phyloP scores from a whole-genome alignment of 2,113 vertebrate species.

The Neomonachus schauinslandi region DNA sequence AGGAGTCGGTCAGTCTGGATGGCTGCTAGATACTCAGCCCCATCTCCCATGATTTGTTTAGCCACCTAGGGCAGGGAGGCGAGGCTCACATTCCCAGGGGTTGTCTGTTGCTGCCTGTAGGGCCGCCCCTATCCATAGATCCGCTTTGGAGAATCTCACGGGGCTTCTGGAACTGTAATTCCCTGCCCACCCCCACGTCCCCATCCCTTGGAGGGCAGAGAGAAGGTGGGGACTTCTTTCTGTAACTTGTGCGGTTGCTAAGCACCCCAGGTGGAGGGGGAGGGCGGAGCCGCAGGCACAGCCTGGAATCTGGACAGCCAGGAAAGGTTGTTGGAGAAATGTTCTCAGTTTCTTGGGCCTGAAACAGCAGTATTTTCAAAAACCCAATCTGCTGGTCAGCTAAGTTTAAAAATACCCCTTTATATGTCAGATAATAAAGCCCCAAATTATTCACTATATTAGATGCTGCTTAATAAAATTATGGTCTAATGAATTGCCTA shows the following conservation, averaged over 20 bases:
- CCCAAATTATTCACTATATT: constrained; percentile 37
- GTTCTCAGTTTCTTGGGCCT: not conserved
- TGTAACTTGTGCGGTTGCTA: not conserved
- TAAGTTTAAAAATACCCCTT: constrained; percentile 54
- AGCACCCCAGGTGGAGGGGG: not conserved
- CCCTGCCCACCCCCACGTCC: not conserved
- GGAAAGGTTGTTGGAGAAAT: not conserved
- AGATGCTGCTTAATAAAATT: constrained; percentile 56
- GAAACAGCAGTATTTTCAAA: constrained; percentile 19
- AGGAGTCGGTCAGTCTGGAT: accelerated
- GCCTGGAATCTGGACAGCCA: not conserved
- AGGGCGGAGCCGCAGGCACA: accelerated
- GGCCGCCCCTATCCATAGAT: not conserved
- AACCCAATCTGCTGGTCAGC: constrained; percentile 42
- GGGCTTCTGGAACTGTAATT: not conserved
- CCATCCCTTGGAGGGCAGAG: not conserved
- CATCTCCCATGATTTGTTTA: not conserved
- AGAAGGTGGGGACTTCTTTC: not conserved
- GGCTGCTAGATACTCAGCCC: not conserved
- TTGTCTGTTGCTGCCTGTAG: not conserved
- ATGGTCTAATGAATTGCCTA: constrained; percentile 42
- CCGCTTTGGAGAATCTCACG: not conserved
- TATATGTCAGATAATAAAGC: constrained; percentile 59
- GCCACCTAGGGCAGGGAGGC: not conserved
- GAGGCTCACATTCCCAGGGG: accelerated